These are phyloP conservation scores for Ophthalmolycus amberensis DNA, from an alignment of 2,113 vertebrate genomes.

Conservation along the genomic window DNA sequence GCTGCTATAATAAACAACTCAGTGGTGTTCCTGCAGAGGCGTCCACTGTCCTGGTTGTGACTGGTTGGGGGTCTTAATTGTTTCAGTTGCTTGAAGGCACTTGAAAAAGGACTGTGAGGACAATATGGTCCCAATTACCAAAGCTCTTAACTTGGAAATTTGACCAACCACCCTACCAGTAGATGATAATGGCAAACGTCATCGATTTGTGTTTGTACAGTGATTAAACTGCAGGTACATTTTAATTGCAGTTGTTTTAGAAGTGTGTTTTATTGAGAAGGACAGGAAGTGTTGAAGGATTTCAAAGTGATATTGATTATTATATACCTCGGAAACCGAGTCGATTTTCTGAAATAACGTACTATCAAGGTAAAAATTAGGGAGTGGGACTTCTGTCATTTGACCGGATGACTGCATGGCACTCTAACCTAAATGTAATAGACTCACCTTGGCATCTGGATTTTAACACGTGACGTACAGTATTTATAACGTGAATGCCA, in stretches of 20 bases:
- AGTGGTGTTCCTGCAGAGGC: conserved; percentile 73
- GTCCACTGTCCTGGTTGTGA: conserved; percentile 71
- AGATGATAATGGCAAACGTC: conserved; percentile 85
- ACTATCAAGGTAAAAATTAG: neutral
- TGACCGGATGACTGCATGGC: neutral
- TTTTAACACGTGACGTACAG: conserved; percentile 1
- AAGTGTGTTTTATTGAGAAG: conserved; percentile 42
- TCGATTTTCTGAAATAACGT: conserved; percentile 8
- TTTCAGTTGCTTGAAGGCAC: conserved; percentile 85
- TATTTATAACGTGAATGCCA: conserved; percentile 37
- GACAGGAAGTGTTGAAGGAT: conserved; percentile 73
- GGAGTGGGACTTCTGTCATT: neutral
- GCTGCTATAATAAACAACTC: conserved; percentile 79
- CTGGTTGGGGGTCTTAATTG: conserved; percentile 82
- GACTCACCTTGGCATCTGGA: neutral
- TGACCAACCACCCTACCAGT: neutral
- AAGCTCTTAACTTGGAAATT: neutral
- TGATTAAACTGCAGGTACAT: conserved; percentile 87
- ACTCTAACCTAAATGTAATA: neutral
- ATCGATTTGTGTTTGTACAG: conserved; percentile 92
- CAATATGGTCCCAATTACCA: neutral
- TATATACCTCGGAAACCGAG: neutral
- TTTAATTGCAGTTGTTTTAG: conserved; percentile 86
- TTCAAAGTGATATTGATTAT: neutral
- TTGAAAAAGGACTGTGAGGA: conserved; percentile 69